phyloP scores from a whole-genome alignment of 2,113 vertebrate genomes.

The Scatophagus argus region DNA sequence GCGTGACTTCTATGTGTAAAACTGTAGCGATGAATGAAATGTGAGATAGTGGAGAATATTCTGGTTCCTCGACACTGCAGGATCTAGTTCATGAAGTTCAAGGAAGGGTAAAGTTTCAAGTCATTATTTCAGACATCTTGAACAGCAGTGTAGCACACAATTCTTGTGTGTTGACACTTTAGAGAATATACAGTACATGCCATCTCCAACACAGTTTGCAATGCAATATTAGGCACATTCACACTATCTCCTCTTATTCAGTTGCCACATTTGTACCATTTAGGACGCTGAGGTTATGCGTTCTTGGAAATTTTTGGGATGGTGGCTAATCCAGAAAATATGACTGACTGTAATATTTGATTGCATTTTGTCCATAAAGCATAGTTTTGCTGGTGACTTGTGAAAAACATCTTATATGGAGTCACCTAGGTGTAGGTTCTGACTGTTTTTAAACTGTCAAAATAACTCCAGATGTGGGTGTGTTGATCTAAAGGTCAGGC shows the following conservation, averaged over 20 bases:
- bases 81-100: not conserved
- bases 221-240: too few species aligned
- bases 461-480: slow-evolving; percentile 18
- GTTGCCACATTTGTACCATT: too few species aligned
- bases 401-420: not conserved
- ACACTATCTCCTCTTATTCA: not conserved
- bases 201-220: not conserved
- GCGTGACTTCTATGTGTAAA: slow-evolving; percentile 12
- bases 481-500: slow-evolving; percentile 39
- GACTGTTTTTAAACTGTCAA: not conserved
- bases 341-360: too few species aligned
- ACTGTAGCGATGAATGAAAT: slow-evolving; percentile 29
- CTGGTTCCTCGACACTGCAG: not conserved
- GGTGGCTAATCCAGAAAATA: too few species aligned
- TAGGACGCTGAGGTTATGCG: too few species aligned
- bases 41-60: slow-evolving; percentile 4
- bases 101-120: not conserved
- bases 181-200: not conserved
- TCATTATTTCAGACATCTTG: not conserved
- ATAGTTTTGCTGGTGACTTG: not conserved
- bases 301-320: too few species aligned
- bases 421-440: not conserved
- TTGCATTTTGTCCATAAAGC: too few species aligned
- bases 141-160: not conserved
- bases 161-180: not conserved